A percentile compares a stretch with the other conserved stretches of the same genome.
Evolutionary conservation across 2,797 vertebrate genomes (phyloP).

Genomic region (Cyclopterus lumpus): DNA sequence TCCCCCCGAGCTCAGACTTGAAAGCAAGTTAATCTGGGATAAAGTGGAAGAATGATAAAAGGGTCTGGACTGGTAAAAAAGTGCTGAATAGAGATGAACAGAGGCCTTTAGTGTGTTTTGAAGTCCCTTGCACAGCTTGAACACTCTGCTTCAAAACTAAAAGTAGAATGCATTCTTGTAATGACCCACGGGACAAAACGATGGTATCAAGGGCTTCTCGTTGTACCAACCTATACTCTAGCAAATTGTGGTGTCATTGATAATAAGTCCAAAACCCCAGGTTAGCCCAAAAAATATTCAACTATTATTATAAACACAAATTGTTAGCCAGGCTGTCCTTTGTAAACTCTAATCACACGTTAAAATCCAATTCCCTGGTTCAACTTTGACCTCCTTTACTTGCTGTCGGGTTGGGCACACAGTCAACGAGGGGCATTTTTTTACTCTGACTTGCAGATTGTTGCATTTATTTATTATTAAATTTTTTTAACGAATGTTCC

Average conservation of each 20-base stretch:
- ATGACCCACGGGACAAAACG: neutral
- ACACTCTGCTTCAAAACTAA: neutral
- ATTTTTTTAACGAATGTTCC: too few species aligned
- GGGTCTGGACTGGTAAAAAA: conserved; percentile 28
- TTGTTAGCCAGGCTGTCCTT: too few species aligned
- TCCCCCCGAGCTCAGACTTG: conserved; percentile 30
- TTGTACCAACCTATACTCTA: neutral
- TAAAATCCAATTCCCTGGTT: too few species aligned
- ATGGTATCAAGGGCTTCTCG: neutral
- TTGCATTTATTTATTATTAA: too few species aligned
- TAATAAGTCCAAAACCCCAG: neutral
- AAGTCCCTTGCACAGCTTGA: conserved; percentile 31
- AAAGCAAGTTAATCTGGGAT: conserved; percentile 70
- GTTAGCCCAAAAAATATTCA: too few species aligned
- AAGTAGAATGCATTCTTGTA: neutral
- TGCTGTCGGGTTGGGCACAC: too few species aligned
- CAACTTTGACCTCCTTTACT: too few species aligned
- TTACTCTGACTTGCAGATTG: too few species aligned
- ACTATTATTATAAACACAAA: too few species aligned
- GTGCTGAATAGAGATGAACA: conserved; percentile 44
- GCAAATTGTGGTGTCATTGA: neutral
- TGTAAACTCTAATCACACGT: too few species aligned
- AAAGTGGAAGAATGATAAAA: conserved; percentile 35
- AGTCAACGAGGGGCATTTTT: too few species aligned
- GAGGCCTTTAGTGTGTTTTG: conserved; percentile 30